Evolutionary conservation across 2,113 vertebrate species (phyloP).

Genomic region (Urocitellus parryii): DNA sequence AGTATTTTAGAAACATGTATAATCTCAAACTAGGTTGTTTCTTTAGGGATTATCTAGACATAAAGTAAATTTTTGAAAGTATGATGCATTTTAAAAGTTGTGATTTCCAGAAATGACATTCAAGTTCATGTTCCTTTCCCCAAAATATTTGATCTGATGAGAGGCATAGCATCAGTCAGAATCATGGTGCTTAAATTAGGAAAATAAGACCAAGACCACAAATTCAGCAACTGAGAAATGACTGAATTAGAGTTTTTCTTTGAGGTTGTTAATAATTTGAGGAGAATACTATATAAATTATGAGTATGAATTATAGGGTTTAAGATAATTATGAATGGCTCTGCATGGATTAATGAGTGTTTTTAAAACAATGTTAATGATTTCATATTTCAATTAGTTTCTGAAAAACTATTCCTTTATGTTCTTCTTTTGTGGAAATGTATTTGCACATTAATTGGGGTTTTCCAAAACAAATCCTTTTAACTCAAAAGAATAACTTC

Average conservation of each 20-base stretch:
- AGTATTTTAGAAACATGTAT: neutral
- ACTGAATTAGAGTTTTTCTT: slow-evolving; percentile 1
- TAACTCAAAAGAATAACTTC: neutral
- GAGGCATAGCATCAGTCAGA: neutral
- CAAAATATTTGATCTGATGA: neutral
- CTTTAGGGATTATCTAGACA: neutral
- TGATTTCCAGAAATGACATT: neutral
- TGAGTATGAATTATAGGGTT: neutral
- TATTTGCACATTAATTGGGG: neutral
- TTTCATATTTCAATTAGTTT: slow-evolving; percentile 59
- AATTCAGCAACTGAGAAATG: slow-evolving; percentile 31
- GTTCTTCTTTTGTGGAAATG: neutral
- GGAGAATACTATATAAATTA: neutral
- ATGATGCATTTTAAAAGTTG: neutral
- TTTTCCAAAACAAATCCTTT: slow-evolving; percentile 42
- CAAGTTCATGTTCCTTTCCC: neutral
- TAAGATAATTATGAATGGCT: slow-evolving; percentile 39
- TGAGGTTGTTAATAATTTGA: slow-evolving; percentile 25
- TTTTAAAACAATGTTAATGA: slow-evolving; percentile 39
- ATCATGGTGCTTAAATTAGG: neutral
- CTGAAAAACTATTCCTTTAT: neutral
- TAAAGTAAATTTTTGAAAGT: neutral
- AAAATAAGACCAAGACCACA: neutral
- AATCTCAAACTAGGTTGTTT: neutral
- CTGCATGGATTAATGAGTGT: slow-evolving; percentile 7